Percentiles rank a stretch among this genome's conserved stretches.
Conservation (phyloP, 2,797 vertebrate species). For the Rallus crepitans region DNA sequence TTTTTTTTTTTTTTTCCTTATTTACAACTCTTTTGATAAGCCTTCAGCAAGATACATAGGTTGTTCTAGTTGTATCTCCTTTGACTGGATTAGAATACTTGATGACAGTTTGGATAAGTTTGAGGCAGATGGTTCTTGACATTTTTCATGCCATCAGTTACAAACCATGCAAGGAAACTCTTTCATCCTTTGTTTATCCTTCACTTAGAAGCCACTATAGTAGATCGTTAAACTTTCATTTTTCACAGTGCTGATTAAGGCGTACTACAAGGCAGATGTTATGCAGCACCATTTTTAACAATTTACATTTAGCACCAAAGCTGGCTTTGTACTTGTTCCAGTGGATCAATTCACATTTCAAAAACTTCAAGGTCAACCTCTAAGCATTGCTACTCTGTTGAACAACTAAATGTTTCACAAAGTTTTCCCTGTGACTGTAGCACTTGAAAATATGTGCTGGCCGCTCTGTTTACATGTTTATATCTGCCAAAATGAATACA, state of each 20-base stretch:
- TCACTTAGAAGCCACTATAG: conserved; percentile 80
- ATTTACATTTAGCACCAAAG: conserved; percentile 83
- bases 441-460: conserved; percentile 35
- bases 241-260: conserved; percentile 85
- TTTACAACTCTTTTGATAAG: conserved; percentile 86
- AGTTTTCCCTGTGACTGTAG: conserved; percentile 55
- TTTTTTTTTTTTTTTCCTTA: conserved; percentile 30
- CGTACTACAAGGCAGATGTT: conserved; percentile 85
- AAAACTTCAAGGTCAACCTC: conserved; percentile 80
- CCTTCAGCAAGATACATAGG: conserved; percentile 86
- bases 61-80: conserved; percentile 87
- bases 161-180: conserved; percentile 87
- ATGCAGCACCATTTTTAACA: conserved; percentile 77
- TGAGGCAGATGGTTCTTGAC: conserved; percentile 93
- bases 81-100: conserved; percentile 90
- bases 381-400: conserved; percentile 54
- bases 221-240: conserved; percentile 89
- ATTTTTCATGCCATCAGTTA: conserved; percentile 91
- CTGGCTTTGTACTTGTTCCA: conserved; percentile 80
- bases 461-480: conserved; percentile 20
- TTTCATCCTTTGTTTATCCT: conserved; percentile 91
- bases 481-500: conserved; percentile 40
- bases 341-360: conserved; percentile 76
- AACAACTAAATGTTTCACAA: conserved; percentile 74
- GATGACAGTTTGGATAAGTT: conserved; percentile 90